A percentile compares a stretch with the other conserved stretches of the same genome.
These are phyloP conservation scores for Phocoena sinus DNA, from an alignment of 2,113 vertebrate species.

Conservation along the genomic window DNA sequence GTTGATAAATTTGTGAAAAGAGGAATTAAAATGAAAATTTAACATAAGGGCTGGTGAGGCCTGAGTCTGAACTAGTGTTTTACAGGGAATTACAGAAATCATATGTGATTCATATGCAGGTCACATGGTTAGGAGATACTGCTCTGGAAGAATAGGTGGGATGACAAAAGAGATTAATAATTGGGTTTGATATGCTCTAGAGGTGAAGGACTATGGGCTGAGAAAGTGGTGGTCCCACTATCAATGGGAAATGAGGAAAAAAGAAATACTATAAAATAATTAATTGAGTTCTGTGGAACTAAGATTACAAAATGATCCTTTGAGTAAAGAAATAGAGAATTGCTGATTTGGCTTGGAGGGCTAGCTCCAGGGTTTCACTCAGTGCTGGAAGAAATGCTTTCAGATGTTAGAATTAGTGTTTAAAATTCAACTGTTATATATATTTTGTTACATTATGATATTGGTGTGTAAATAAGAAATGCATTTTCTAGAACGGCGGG, in stretches of 20 bases:
- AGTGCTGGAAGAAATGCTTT: background rate
- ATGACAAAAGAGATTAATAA: conserved; percentile 61
- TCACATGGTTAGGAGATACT: conserved; percentile 31
- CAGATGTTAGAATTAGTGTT: background rate
- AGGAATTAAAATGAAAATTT: background rate
- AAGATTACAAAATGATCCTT: conserved; percentile 62
- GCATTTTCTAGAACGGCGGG: background rate
- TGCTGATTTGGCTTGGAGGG: background rate
- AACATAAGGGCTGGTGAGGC: background rate
- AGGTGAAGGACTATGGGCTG: conserved; percentile 43
- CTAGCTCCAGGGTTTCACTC: background rate
- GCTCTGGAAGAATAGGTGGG: conserved; percentile 37
- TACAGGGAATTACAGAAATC: conserved; percentile 28
- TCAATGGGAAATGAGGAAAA: conserved; percentile 37
- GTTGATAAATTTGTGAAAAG: conserved; percentile 17
- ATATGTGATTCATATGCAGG: conserved; percentile 39
- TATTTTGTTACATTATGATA: background rate
- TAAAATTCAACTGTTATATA: background rate
- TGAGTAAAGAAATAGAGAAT: conserved; percentile 39
- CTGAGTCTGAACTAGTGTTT: conserved; percentile 12
- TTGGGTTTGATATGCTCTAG: conserved; percentile 53
- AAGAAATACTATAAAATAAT: conserved; percentile 60
- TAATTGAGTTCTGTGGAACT: conserved; percentile 43
- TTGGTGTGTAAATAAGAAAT: background rate
- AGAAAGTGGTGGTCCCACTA: conserved; percentile 39